A percentile compares a stretch with the other conserved stretches of the same genome.
These are phyloP conservation scores for Tethya wilhelma DNA, from an alignment of 37 sponge, comb jelly and placozoan species.

Conservation along the genomic window DNA sequence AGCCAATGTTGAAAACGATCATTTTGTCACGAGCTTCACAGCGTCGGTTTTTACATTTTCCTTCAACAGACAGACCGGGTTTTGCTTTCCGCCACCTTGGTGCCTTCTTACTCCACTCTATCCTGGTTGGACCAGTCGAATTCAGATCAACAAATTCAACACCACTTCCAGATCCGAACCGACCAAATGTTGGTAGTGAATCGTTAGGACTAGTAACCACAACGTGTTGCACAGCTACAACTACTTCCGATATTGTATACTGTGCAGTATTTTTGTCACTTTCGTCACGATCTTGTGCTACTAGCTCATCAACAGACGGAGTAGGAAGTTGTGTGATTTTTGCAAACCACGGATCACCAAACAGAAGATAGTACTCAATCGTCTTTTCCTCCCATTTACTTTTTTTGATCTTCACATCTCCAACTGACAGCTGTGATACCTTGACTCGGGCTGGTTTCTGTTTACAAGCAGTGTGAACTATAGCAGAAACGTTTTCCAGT, in stretches of 20 bases:
- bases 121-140: neutral
- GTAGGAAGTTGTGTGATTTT: neutral
- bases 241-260: neutral
- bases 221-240: neutral
- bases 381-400: neutral
- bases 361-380: neutral
- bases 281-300: neutral
- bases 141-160: neutral
- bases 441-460: no score
- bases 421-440: neutral
- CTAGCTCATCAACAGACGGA: neutral
- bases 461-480: neutral
- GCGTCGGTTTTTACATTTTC: neutral
- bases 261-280: no score
- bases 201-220: neutral
- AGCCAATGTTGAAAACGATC: neutral
- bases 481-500: neutral
- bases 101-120: neutral
- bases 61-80: neutral
- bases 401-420: neutral
- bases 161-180: neutral
- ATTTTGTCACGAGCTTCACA: neutral
- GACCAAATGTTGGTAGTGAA: neutral
- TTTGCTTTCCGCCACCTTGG: neutral
- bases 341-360: neutral